Evolutionary conservation across 2,888 invertebrate genomes (phyloP), one percentile per base, ranked within the genome.

Genomic region (Megaustenia siamemsis): DNA sequence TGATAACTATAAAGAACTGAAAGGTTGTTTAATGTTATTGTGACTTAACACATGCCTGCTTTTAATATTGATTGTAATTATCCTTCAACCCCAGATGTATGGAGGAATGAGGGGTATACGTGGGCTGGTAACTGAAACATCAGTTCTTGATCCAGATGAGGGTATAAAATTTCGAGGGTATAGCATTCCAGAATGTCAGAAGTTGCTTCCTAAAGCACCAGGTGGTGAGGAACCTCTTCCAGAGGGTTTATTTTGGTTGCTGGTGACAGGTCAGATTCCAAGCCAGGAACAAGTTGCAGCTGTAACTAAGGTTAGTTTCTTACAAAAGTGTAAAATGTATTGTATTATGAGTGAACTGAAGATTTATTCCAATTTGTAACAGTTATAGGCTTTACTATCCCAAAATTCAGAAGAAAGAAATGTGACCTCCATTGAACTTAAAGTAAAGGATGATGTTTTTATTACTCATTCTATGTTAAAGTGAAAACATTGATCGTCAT

Each of bases 61-160:
- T n/a, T n/a, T 49, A 12, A 49, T 12, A 6, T n/a, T n/a, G n/a
- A n/a, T 73, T 28, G 4, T 28, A 73, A 45, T 45, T n/a, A 2
- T 45, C 1, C 45, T 45, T 49, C 21, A 35, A 43, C 56, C 21
- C 18, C 40, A 95, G 95, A 94, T 95, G 91, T 96, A 98, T 95
- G 98, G 98, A 90, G 98, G 98, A 79, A 99, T 98, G 98, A 95
- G 98, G 92, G 98, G 98, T 60, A 98, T 98, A 95, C 98, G 97
- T 94, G 98, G 97, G 88, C 95, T 99, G 86, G 97, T 98, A 2
- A 98, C 97, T 95, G 98, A 98, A 94, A 98, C 98, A 0, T 98
- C 98, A 24, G 97, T 98, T 49, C 95, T 98, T 89, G 98, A 99
- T 94, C 96, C 98, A 1, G 98, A 98, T 87, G 98, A 98, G 94